Percentiles rank a stretch among this genome's conserved stretches.
These are phyloP conservation scores for Caenorhabditis tropicalis DNA, from an alignment of 1,140 invertebrate species.

Conservation along the genomic window DNA sequence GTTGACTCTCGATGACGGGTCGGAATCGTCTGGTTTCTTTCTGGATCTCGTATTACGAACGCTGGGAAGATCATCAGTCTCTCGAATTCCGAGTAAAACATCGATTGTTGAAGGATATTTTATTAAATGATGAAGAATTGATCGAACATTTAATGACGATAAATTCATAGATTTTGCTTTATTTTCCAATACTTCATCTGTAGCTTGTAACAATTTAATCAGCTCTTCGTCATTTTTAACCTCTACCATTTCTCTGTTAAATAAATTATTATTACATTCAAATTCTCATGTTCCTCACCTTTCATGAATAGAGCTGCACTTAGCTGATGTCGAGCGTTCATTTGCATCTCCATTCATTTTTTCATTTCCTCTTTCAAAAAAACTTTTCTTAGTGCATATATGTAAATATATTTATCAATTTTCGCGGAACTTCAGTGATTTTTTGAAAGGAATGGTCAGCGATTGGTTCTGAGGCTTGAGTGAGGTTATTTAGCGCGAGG, in stretches of 20 bases:
- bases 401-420: too few relatives aligned
- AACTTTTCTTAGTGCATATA: too few relatives aligned
- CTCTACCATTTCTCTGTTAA: background rate
- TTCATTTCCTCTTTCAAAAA: too few relatives aligned
- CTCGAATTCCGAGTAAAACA: slow-evolving; percentile 17
- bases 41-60: slow-evolving; percentile 15
- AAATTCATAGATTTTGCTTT: slow-evolving; percentile 39
- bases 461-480: too few relatives aligned
- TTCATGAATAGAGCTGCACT: too few relatives aligned
- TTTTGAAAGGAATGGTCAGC: too few relatives aligned
- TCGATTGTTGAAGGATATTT: slow-evolving; percentile 16
- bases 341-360: too few relatives aligned
- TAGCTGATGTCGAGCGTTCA: too few relatives aligned
- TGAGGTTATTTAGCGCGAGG: too few relatives aligned
- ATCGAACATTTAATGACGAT: slow-evolving; percentile 11
- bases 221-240: slow-evolving; percentile 9
- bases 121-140: slow-evolving; percentile 33
- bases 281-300: too few relatives aligned
- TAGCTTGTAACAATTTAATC: background rate
- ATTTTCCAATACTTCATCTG: background rate
- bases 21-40: slow-evolving; percentile 21
- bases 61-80: slow-evolving; percentile 1
- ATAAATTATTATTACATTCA: background rate
- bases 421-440: too few relatives aligned
- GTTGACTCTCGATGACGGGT: background rate